Percentiles rank a stretch among this genome's conserved stretches.
phyloP scores from a whole-genome alignment of 2,113 vertebrate species.

The Rhea pennata region DNA sequence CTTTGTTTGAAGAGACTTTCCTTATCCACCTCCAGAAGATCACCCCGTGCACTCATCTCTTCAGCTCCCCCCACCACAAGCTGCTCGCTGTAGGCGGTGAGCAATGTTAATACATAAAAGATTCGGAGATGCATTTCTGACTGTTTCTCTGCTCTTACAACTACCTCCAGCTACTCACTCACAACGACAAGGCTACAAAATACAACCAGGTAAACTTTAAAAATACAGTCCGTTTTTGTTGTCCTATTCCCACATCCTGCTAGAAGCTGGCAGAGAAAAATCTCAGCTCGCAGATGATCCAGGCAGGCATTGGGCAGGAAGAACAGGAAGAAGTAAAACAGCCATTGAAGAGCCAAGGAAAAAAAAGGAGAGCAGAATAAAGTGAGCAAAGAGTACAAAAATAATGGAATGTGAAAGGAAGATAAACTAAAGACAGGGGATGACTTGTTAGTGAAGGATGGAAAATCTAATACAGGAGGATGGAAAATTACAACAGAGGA shows the following conservation, averaged over 20 bases:
- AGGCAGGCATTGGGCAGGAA: background rate
- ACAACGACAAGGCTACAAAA: background rate
- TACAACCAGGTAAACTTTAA: background rate
- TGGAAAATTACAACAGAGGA: slow-evolving; percentile 32
- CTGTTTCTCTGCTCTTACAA: background rate
- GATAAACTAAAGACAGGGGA: background rate
- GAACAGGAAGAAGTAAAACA: background rate
- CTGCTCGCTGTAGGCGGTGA: rapidly evolving
- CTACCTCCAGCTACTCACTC: background rate
- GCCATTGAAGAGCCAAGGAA: background rate
- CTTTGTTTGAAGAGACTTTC: slow-evolving; percentile 52
- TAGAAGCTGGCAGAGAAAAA: background rate
- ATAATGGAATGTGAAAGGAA: background rate
- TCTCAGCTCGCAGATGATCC: slow-evolving; percentile 9
- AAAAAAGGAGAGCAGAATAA: background rate
- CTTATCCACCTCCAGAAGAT: slow-evolving; percentile 49
- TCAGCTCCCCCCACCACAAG: rapidly evolving
- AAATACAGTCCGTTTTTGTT: background rate
- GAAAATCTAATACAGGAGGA: slow-evolving; percentile 29
- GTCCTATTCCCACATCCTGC: background rate
- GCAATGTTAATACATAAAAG: rapidly evolving
- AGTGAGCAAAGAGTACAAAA: background rate
- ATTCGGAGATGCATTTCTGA: background rate
- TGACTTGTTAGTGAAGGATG: background rate
- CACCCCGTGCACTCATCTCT: background rate